Base-by-base conservation (phyloP, 2,113 vertebrate genomes). In the Andinoacara biseriatus region DNA sequence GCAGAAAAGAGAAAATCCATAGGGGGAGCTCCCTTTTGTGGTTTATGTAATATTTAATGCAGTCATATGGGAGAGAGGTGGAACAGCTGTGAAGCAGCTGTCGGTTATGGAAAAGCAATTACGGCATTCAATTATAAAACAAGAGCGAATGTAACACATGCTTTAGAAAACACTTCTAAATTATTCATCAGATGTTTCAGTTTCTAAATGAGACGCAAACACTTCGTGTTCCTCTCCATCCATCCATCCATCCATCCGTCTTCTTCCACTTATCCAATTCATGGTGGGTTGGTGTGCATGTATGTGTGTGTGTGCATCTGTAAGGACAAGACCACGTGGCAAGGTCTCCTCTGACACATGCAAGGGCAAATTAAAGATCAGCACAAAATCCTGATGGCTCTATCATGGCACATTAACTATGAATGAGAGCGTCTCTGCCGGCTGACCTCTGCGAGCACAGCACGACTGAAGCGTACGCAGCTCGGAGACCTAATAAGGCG, bases 381-480 rank as follows among this genome's bases (percentile, higher is more conserved):
- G 86, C 74, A 85, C 74, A 81, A 87, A 80, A 35, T 76, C 85
- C 74, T 78, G 74, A 88, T 86, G 85, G 65, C 85, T 87, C 86
- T 54, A 91, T 92, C 86, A 80, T 83, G 80, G 81, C 85, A 89
- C 87, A 90, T 90, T 89, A 89, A 80, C 35, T 85, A 62, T 90
- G 81, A 85, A 83, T 80, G 85, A 75, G 61, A 20, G 72, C 11
- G 15, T 76, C 22, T 29, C 49, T 18, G 57, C 80, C 59, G 69
- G 74, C 76, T 81, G 69, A 80, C 52, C 79, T 72, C 31, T 14
- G 8, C 67, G 79, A 84, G 83, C 59, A 20, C 29, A n/a, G 43
- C 2, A 2, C 5, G 1, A 38, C 54, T 2, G 15, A 33, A 20
- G n/a, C 61, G 20, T 24, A 22, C 59, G 46, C 22, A 57, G 49